Evolutionary conservation across 2,797 vertebrate species (phyloP).

Genomic region (Chelmon rostratus): DNA sequence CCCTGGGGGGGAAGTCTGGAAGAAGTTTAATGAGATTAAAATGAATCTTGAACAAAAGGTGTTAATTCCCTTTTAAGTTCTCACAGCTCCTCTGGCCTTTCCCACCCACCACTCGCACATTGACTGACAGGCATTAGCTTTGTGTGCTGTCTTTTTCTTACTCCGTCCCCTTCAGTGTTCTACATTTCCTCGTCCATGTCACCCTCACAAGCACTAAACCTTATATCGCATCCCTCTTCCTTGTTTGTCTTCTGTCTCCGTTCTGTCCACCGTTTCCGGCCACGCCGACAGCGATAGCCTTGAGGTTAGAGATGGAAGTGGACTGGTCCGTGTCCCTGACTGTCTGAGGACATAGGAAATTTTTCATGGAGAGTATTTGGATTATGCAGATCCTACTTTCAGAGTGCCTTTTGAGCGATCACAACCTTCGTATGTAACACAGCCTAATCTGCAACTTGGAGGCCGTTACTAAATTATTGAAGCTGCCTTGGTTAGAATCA

Average conservation of each 20-base stretch:
- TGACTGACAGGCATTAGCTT: neutral
- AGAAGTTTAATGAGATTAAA: slow-evolving; percentile 57
- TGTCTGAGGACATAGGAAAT: slow-evolving; percentile 13
- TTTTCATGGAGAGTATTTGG: neutral
- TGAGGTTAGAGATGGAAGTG: slow-evolving; percentile 32
- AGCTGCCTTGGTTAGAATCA: neutral
- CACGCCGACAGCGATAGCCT: slow-evolving; percentile 6
- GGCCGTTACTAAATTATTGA: no score
- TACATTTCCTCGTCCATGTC: neutral
- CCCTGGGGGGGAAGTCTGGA: slow-evolving; percentile 23
- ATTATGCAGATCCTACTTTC: neutral
- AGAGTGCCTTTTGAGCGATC: neutral
- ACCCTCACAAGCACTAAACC: neutral
- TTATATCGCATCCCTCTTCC: slow-evolving; percentile 21
- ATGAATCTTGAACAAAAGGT: slow-evolving; percentile 40
- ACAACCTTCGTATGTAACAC: neutral
- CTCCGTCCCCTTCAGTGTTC: neutral
- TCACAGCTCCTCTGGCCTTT: slow-evolving; percentile 3
- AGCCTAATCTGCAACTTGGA: neutral
- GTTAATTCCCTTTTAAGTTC: slow-evolving; percentile 47
- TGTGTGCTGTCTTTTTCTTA: neutral
- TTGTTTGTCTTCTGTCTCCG: slow-evolving; percentile 30
- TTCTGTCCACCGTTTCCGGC: slow-evolving; percentile 32
- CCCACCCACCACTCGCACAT: neutral
- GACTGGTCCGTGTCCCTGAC: slow-evolving; percentile 16